Percentiles rank a stretch among this genome's conserved stretches.
These are phyloP conservation scores for Myrmecophaga tridactyla DNA, from an alignment of 2,113 vertebrate genomes.

Conservation along the genomic window DNA sequence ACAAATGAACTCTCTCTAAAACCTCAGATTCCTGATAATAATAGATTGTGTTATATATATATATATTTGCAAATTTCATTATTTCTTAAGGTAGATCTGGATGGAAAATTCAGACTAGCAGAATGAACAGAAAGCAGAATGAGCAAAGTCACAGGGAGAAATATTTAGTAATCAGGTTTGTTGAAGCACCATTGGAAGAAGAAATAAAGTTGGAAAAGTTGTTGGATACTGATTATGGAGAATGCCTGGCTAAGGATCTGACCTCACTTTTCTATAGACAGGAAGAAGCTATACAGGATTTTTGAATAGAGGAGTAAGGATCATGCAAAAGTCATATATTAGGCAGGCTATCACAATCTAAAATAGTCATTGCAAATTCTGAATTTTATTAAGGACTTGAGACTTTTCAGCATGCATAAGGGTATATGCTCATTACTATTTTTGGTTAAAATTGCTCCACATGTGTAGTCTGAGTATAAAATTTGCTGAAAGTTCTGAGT, in stretches of 20 bases:
- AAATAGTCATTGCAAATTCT: too few species aligned
- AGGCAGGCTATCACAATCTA: too few species aligned
- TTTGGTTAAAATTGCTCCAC: not conserved
- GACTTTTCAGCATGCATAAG: not conserved
- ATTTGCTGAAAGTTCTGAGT: too few species aligned
- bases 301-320: not conserved
- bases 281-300: not conserved
- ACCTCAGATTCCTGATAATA: too few species aligned
- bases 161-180: not conserved
- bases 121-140: fast-evolving
- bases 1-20: not conserved
- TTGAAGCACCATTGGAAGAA: not conserved
- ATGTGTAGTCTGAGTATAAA: fast-evolving
- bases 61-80: too few species aligned
- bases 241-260: not conserved
- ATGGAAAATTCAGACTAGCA: not conserved
- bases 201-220: fast-evolving
- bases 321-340: not conserved
- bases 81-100: not conserved
- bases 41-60: not conserved
- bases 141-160: fast-evolving
- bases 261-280: not conserved
- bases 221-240: fast-evolving
- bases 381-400: not conserved
- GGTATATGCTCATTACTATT: fast-evolving